Base-by-base conservation (phyloP, 2,797 vertebrate genomes). In the Naso thynnoides region DNA sequence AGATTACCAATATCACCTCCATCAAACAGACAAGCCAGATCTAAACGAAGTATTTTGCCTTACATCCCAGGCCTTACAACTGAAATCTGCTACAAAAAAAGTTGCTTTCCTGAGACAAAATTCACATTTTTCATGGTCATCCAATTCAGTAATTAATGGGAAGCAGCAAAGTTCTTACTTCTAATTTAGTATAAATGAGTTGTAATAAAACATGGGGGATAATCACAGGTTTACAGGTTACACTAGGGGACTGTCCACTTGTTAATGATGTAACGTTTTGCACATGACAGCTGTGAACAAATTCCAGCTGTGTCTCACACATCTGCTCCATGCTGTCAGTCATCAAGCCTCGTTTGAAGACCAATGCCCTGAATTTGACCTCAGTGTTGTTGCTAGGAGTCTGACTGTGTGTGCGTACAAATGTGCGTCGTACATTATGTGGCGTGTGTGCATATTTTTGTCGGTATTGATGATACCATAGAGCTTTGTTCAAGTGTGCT, bases 301-400 rank as follows among this genome's bases (percentile, higher is more conserved):
- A 60, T 19, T 70, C 73, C 77, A 81, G 75, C 58, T 75, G 73
- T 70, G 63, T 50, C 29, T 75, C 76, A 55, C 55, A 65, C 48
- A 65, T 83, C 63, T 70, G 61, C 73, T 65, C 57, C 63, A 48
- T 56, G 59, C 56, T 70, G 79, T 78, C 70, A 53, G 60, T 82
- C 66, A 60, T 42, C 56, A 23, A 24, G 38, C 36, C 59, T 70
- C 14, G 49, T 39, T 31, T 50, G 41, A 47, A 75, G 75, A 78
- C 67, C 29, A n/a, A 62, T 86, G 67, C 42, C 67, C 86, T 47
- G 54, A 65, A 39, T 80, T 8, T 77, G 76, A 84, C 78, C 83
- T 60, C 52, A 9, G 16, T 11, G 23, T 59, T 69, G 45, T 50
- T 36, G 14, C 62, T 3, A 33, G 11, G 19, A 56, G 55, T 42